Evolutionary conservation across 2,113 vertebrate species (phyloP).

Genomic region (Oreochromis tanganicae): DNA sequence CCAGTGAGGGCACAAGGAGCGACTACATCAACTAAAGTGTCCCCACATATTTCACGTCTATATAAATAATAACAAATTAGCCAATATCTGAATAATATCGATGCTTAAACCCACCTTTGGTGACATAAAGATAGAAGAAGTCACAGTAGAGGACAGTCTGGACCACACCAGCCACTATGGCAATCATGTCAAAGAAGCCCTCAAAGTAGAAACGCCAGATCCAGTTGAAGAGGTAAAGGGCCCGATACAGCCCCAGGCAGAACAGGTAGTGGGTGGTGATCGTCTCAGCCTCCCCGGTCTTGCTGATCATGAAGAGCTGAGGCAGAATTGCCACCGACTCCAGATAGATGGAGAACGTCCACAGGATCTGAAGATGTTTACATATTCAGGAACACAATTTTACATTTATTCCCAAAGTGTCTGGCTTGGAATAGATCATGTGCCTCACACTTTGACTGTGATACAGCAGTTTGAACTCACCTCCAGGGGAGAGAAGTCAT

Average conservation of each 20-base stretch:
- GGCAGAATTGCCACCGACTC: constrained; percentile 97
- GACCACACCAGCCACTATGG: constrained; percentile 93
- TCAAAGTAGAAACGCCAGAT: constrained; percentile 99
- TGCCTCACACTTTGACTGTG: accelerated
- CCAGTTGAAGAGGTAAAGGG: constrained; percentile 98
- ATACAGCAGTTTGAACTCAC: constrained; percentile 54
- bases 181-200: constrained; percentile 98
- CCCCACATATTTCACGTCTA: background rate
- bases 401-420: background rate
- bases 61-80: background rate
- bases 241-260: constrained; percentile 92
- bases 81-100: background rate
- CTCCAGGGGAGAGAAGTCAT: constrained; percentile 94
- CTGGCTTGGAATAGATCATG: background rate
- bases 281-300: constrained; percentile 97
- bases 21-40: background rate
- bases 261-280: constrained; percentile 99
- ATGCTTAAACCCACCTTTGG: constrained; percentile 83
- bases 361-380: constrained; percentile 81
- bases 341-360: constrained; percentile 99
- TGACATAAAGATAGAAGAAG: constrained; percentile 99
- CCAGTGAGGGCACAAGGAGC: background rate
- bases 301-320: constrained; percentile 99
- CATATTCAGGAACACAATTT: background rate
- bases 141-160: constrained; percentile 99